Evolutionary conservation across 1,140 invertebrate species (phyloP), one percentile per base, ranked within the genome.

Genomic region (Marisa cornuarietis): DNA sequence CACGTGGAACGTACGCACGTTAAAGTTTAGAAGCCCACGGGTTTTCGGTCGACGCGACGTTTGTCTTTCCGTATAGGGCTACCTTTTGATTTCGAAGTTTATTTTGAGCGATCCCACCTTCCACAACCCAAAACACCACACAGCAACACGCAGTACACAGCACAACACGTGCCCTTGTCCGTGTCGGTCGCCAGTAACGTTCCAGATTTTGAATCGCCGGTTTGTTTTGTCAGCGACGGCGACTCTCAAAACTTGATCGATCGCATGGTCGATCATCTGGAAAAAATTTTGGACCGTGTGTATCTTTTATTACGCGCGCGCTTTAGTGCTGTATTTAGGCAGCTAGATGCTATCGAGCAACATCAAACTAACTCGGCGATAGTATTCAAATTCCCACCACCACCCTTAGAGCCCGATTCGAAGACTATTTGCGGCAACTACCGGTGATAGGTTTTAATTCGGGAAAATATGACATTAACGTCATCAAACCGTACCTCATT

Each of bases 381-480:
- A 22, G 22, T n/a, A 74, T 54, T 20, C 8, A 14, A 10, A 31
- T 74, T 14, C 49, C 51, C 9, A 22, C 72, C 26, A 11, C 18
- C 11, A n/a, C 20, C 22, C 52, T 74, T 26, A 5, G 6, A 42
- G 61, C 42, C n/a, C 8, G 31, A 16, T 49, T 83, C 13, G 42
- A 76, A 13, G 24, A 42, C 10, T 83, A 83, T 63, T 72, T 76
- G 24, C 54, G 51, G n/a, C 71, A 79, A 20, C 31, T 81, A 14
- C 65, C 24, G 52, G 72, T 71, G 9, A 54, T 83, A 80, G 77
- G n/a, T n/a, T n/a, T n/a, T n/a, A n/a, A n/a, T n/a, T n/a, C n/a
- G n/a, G n/a, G n/a, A n/a, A n/a, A n/a, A 42, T 84, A 84, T 63
- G 83, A 84, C 69, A 13, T 82, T 4, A 84, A 82, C 66, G 61